A percentile compares a stretch with the other conserved stretches of the same genome.
Conservation (phyloP, 2,113 vertebrate genomes). For the Cairina moschata region DNA sequence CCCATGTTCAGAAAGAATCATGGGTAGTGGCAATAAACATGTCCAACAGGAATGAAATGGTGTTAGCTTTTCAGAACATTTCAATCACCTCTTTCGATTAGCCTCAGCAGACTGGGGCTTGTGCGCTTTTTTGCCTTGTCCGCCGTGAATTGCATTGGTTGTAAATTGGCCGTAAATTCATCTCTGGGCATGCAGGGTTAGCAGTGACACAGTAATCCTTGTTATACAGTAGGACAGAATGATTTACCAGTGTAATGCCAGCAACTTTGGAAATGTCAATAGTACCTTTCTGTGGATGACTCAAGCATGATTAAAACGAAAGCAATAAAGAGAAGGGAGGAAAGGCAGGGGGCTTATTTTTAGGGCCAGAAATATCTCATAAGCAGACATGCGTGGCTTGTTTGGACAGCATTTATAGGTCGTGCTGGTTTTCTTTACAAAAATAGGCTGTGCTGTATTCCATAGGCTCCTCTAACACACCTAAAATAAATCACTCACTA, state of each 20-base stretch:
- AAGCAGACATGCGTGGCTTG: background rate
- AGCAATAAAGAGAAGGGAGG: background rate
- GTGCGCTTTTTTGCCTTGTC: background rate
- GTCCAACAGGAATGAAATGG: background rate
- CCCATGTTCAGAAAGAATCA: background rate
- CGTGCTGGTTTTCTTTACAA: background rate
- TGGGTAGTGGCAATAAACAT: background rate
- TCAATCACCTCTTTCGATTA: background rate
- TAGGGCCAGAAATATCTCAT: background rate
- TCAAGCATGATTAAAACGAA: background rate
- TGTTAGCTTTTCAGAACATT: background rate
- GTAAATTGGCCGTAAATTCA: background rate
- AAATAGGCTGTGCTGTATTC: background rate
- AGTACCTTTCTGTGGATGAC: background rate
- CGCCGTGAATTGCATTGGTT: background rate
- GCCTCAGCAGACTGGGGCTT: background rate
- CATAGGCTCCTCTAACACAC: background rate
- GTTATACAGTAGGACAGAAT: background rate
- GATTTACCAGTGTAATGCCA: background rate
- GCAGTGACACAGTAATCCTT: background rate
- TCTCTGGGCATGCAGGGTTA: background rate
- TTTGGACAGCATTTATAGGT: conserved; percentile 8
- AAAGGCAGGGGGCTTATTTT: background rate
- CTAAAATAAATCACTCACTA: background rate
- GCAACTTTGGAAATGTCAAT: background rate